Evolutionary conservation across 2,113 vertebrate genomes (phyloP).

Genomic region (Ammospiza nelsoni): DNA sequence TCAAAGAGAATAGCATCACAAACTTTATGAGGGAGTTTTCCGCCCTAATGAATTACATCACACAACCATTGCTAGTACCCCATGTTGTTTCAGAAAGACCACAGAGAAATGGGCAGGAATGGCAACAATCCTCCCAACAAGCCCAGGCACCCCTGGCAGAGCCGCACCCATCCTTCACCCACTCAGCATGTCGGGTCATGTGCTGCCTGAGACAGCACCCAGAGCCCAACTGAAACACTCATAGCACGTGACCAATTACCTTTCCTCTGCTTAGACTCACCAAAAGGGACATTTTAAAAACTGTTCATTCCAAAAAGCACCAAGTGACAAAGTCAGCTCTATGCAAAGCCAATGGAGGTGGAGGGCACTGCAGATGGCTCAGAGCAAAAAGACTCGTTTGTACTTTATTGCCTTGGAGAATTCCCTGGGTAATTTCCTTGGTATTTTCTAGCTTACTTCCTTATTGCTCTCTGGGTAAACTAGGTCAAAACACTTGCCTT

Average conservation of each 20-base stretch:
- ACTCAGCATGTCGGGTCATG: neutral
- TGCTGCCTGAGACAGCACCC: neutral
- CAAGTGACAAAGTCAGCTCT: neutral
- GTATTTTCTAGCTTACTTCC: slow-evolving; percentile 48
- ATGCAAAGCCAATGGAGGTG: neutral
- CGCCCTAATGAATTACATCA: neutral
- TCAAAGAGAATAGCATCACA: neutral
- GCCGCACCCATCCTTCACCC: neutral
- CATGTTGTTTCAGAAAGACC: neutral
- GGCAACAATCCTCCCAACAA: slow-evolving; percentile 36
- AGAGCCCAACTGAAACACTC: neutral
- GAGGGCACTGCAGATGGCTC: neutral
- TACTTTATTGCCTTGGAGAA: neutral
- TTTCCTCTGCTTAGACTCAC: neutral
- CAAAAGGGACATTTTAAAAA: neutral
- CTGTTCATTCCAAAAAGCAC: neutral
- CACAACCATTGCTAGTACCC: neutral
- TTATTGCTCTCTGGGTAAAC: slow-evolving; percentile 5
- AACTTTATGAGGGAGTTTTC: neutral
- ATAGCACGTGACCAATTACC: neutral
- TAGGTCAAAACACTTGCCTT: neutral
- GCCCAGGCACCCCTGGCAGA: slow-evolving; percentile 28
- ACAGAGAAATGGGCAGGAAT: neutral
- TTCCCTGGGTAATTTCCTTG: slow-evolving; percentile 14
- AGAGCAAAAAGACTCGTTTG: neutral